Percentiles rank a stretch among this genome's conserved stretches.
These are phyloP conservation scores for Ctenopoma kingsleyae DNA, from an alignment of 2,797 vertebrate species.

Conservation along the genomic window DNA sequence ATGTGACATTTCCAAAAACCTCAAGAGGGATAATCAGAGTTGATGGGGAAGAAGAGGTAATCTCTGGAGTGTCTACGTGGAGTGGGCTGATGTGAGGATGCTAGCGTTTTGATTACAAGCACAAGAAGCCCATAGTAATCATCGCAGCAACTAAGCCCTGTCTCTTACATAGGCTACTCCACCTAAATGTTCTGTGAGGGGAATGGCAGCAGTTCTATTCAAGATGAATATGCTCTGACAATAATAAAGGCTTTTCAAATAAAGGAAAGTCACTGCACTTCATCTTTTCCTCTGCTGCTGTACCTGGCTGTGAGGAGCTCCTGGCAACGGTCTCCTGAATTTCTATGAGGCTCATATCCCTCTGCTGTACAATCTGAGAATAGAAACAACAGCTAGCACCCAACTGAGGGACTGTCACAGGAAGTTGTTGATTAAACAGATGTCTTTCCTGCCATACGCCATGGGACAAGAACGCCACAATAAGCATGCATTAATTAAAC, in stretches of 20 bases:
- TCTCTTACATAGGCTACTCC: slow-evolving; percentile 50
- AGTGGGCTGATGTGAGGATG: slow-evolving; percentile 62
- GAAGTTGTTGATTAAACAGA: slow-evolving; percentile 85
- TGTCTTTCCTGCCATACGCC: slow-evolving; percentile 61
- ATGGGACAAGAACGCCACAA: slow-evolving; percentile 69
- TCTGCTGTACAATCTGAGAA: slow-evolving; percentile 72
- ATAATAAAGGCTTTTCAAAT: slow-evolving; percentile 67
- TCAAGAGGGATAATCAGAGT: slow-evolving; percentile 80
- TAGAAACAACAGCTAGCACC: slow-evolving; percentile 68
- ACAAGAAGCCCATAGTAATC: slow-evolving; percentile 54
- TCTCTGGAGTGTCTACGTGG: slow-evolving; percentile 65
- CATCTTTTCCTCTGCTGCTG: slow-evolving; percentile 51
- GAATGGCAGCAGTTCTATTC: slow-evolving; percentile 41
- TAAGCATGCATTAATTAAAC: slow-evolving; percentile 79
- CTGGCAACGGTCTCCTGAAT: slow-evolving; percentile 66
- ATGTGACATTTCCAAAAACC: slow-evolving; percentile 84
- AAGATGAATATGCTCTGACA: slow-evolving; percentile 65
- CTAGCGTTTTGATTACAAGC: slow-evolving; percentile 76
- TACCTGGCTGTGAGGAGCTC: slow-evolving; percentile 61
- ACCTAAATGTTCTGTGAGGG: slow-evolving; percentile 50
- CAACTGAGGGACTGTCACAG: slow-evolving; percentile 75
- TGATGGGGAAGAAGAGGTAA: slow-evolving; percentile 80
- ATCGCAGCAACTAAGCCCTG: slow-evolving; percentile 36
- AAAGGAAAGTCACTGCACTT: slow-evolving; percentile 66
- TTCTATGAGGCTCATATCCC: slow-evolving; percentile 74